phyloP scores from a whole-genome alignment of 2,797 vertebrate genomes.

The Pelobates cultripes region DNA sequence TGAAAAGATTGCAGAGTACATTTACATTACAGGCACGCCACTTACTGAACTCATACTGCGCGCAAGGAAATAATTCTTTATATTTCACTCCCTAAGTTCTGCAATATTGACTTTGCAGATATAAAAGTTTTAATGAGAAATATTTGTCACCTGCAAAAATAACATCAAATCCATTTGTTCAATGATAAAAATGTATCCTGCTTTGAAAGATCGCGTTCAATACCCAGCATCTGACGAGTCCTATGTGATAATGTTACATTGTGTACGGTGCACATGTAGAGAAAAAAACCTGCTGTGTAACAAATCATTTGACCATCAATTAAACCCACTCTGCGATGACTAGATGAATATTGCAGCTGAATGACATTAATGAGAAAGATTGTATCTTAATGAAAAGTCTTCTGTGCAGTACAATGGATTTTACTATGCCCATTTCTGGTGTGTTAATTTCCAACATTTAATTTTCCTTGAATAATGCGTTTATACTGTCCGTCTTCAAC shows the following conservation, averaged over 20 bases:
- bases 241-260: background rate
- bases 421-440: background rate
- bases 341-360: background rate
- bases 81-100: background rate
- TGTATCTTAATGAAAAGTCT: background rate
- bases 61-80: constrained; percentile 17
- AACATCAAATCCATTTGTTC: background rate
- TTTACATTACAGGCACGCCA: constrained; percentile 27
- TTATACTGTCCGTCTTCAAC: too few species aligned
- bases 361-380: background rate
- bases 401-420: background rate
- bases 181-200: background rate
- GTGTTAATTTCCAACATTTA: background rate
- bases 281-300: background rate
- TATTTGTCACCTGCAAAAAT: constrained; percentile 9
- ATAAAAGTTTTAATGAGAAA: constrained; percentile 3
- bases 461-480: background rate
- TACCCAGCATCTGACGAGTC: background rate
- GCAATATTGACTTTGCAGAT: constrained; percentile 3
- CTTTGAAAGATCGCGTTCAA: background rate
- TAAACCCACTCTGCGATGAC: background rate
- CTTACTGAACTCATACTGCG: constrained; percentile 35
- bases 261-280: background rate
- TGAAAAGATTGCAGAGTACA: constrained; percentile 27
- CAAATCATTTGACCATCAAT: background rate